phyloP scores from a whole-genome alignment of 1,140 invertebrate species.

The Teleogryllus occipitalis region DNA sequence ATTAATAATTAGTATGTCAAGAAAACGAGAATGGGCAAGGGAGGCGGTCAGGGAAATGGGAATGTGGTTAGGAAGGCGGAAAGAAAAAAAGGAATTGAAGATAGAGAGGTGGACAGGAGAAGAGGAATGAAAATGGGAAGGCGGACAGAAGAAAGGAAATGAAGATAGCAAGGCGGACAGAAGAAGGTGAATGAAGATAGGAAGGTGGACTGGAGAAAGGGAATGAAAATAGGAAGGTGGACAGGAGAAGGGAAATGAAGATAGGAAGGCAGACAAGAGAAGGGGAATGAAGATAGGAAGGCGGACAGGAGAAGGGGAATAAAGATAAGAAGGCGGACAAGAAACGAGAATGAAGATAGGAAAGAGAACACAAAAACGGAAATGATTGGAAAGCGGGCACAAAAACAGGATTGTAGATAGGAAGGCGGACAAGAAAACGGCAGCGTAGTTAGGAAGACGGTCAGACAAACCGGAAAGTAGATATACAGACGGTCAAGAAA shows the following conservation, averaged over 20 bases:
- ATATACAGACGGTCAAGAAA: no score
- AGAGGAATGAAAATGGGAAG: not conserved
- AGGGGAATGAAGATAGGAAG: not conserved
- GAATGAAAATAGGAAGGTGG: not conserved
- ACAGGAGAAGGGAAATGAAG: not conserved
- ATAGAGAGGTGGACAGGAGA: not conserved
- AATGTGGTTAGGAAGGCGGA: conserved; percentile 22
- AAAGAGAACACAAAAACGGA: not conserved
- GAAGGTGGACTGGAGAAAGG: not conserved
- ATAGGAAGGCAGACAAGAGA: not conserved
- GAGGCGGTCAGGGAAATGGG: not conserved
- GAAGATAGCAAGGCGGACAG: not conserved
- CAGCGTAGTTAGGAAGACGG: no score
- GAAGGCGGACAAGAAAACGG: no score
- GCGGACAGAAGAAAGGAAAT: not conserved
- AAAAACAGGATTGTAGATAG: no score
- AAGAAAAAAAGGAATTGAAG: not conserved
- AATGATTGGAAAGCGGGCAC: no score
- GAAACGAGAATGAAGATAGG: not conserved
- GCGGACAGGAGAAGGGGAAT: not conserved
- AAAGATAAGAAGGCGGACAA: not conserved
- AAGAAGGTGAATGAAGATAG: not conserved
- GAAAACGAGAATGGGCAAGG: not conserved
- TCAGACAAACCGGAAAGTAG: no score
- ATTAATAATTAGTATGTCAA: no score